Evolutionary conservation across 1,140 invertebrate species (phyloP), one percentile per base, ranked within the genome.

Genomic region (Cherax quadricarinatus): DNA sequence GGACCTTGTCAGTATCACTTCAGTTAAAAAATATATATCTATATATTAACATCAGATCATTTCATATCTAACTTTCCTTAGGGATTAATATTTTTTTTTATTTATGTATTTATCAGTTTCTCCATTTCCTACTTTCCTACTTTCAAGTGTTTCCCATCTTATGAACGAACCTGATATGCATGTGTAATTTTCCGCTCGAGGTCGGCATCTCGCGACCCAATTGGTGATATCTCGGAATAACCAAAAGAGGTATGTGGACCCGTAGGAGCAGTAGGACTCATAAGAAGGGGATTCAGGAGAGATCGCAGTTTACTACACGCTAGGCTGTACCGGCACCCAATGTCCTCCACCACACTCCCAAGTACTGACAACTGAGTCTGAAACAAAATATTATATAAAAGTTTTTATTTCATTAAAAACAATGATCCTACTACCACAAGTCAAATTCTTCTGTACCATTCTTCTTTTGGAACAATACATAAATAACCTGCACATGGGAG

Each of bases 241-340:
- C 95, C 94, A 91, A 95, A 97, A 1, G 97, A 97, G 87, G 97
- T 96, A 94, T 97, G 97, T 51, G 97, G 96, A 24, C 78, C 78
- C 4, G 88, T 70, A 48, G 88, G 86, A 24, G 91, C 70, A 73
- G 86, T 92, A 5, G 89, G 91, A 16, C 87, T 91, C 89, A 96
- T 96, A 66, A 98, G 95, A 93, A 98, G 96, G 14, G 97, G 97
- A 92, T 97, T 96, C 18, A 98, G 95, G 14, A 97, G 95, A 92
- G 97, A 96, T 94, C 97, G 97, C 24, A 98, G 95, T 95, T 97
- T 97, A 73, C 97, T 97, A 91, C 97, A 97, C 4, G 98, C 97
- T 93, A 98, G 95, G 94, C 97, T 98, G 95, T 97, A 97, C 90
- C 97, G 96, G 95, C 97, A 98, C 92, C 97, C 97, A 30, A 98